Percentiles rank a stretch among this genome's conserved stretches.
Evolutionary conservation across 1,140 invertebrate species (phyloP).

Genomic region (Drosophila rufa): DNA sequence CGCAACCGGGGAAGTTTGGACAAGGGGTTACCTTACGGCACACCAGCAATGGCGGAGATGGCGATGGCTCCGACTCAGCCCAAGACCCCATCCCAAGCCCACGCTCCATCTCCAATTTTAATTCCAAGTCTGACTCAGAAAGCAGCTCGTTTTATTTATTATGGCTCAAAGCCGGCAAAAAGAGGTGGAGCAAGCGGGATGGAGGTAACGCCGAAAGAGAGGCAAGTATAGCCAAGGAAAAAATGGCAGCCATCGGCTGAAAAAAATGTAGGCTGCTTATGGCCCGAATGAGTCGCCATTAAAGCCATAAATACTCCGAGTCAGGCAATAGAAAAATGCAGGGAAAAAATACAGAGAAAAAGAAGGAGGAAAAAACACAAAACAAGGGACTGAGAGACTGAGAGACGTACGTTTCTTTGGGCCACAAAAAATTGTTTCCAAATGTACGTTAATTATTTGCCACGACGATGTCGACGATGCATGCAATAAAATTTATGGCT

Average conservation of each 20-base stretch:
- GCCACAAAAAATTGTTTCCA: conserved; percentile 74
- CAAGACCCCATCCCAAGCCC: not conserved
- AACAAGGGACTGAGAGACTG: not conserved
- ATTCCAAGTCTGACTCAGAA: conserved; percentile 47
- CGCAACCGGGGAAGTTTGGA: conserved; percentile 31
- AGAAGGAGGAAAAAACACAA: not conserved
- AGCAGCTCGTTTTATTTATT: conserved; percentile 58
- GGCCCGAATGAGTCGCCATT: conserved; percentile 69
- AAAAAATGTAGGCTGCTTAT: conserved; percentile 43
- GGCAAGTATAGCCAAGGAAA: conserved; percentile 26
- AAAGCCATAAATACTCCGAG: conserved; percentile 72
- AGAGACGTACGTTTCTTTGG: conserved; percentile 24
- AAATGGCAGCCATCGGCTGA: conserved; percentile 63
- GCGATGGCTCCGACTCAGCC: conserved; percentile 29
- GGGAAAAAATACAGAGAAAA: conserved; percentile 24
- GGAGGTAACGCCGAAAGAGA: conserved; percentile 1
- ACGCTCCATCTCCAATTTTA: conserved; percentile 11
- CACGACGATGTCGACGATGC: conserved; percentile 61
- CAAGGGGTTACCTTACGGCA: conserved; percentile 42
- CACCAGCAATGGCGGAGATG: conserved; percentile 67
- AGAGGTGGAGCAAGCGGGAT: conserved; percentile 17
- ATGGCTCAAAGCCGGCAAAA: conserved; percentile 21
- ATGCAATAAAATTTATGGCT: conserved; percentile 81
- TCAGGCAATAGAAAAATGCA: conserved; percentile 49
- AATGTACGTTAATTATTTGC: conserved; percentile 82